These are phyloP conservation scores for Dusona sp. DNA, from an alignment of 2,888 invertebrate genomes.

Conservation along the genomic window DNA sequence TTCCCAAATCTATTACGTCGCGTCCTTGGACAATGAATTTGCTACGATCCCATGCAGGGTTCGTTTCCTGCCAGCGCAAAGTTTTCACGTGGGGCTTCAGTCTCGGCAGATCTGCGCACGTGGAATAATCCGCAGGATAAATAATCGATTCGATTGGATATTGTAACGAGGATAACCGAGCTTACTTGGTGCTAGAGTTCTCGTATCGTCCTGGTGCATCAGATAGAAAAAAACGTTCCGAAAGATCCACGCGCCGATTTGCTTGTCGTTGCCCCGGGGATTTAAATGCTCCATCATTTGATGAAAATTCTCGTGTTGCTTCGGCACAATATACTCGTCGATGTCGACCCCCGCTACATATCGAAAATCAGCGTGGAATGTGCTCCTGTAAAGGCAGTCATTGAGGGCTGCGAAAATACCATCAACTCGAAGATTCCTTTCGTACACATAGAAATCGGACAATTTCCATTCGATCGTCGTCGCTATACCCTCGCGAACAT, in stretches of 20 bases:
- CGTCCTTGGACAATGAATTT: slow-evolving; percentile 81
- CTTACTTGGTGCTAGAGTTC: slow-evolving; percentile 77
- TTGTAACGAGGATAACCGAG: not conserved
- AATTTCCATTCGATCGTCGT: slow-evolving; percentile 84
- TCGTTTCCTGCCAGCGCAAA: slow-evolving; percentile 79
- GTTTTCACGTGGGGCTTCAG: slow-evolving; percentile 84
- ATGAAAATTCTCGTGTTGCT: slow-evolving; percentile 72
- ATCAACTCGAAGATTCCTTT: slow-evolving; percentile 83
- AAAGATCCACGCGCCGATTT: slow-evolving; percentile 84
- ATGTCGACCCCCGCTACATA: slow-evolving; percentile 79
- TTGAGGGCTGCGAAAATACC: slow-evolving; percentile 81
- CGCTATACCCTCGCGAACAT: slow-evolving; percentile 79
- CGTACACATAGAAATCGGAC: slow-evolving; percentile 75
- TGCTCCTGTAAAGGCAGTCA: slow-evolving; percentile 79
- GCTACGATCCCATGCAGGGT: slow-evolving; percentile 78
- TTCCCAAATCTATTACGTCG: slow-evolving; percentile 79
- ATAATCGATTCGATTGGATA: not conserved
- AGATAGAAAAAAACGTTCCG: slow-evolving; percentile 86
- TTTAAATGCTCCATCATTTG: slow-evolving; percentile 79
- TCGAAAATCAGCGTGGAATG: slow-evolving; percentile 77
- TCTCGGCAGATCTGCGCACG: slow-evolving; percentile 67
- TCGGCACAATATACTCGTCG: slow-evolving; percentile 81
- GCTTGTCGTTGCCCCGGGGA: slow-evolving; percentile 41
- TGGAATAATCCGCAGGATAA: not conserved
- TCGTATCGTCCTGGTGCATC: slow-evolving; percentile 84